Evolutionary conservation across 2,888 invertebrate genomes (phyloP).

Genomic region (Leucozona laternaria): DNA sequence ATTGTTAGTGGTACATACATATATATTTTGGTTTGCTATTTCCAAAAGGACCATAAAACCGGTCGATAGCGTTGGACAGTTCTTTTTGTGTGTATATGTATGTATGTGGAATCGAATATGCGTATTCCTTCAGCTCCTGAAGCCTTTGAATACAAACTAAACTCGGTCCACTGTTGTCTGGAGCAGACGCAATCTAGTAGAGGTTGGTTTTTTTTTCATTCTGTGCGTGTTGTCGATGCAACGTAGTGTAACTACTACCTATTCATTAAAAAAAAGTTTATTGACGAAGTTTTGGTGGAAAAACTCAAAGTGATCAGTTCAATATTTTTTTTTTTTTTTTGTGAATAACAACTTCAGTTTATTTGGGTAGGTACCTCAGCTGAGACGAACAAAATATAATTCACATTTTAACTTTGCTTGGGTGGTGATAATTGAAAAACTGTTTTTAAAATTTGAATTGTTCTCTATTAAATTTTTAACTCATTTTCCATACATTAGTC

Average conservation of each 20-base stretch:
- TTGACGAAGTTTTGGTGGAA: constrained; percentile 25
- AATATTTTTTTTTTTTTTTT: neutral
- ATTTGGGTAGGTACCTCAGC: neutral
- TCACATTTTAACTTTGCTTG: too few species aligned
- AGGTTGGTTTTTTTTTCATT: constrained; percentile 11
- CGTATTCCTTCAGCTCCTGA: constrained; percentile 40
- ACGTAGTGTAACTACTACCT: constrained; percentile 2
- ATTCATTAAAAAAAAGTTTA: constrained; percentile 28
- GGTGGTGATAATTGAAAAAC: too few species aligned
- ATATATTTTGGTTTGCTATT: constrained; percentile 16
- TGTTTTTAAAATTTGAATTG: too few species aligned
- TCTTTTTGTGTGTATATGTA: neutral
- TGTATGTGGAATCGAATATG: constrained; percentile 44
- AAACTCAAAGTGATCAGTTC: neutral
- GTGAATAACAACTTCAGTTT: neutral
- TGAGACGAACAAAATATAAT: neutral
- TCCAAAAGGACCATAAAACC: constrained; percentile 53
- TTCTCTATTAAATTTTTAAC: too few species aligned
- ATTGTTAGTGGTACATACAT: constrained; percentile 12
- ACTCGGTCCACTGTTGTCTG: constrained; percentile 34
- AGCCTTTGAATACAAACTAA: constrained; percentile 14
- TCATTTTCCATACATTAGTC: too few species aligned
- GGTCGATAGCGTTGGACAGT: constrained; percentile 61
- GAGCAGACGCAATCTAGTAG: constrained; percentile 16
- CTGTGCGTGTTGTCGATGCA: constrained; percentile 5